Evolutionary conservation across 1,140 invertebrate species (phyloP), one percentile per base, ranked within the genome.

Genomic region (Dolichoris vasculosae): DNA sequence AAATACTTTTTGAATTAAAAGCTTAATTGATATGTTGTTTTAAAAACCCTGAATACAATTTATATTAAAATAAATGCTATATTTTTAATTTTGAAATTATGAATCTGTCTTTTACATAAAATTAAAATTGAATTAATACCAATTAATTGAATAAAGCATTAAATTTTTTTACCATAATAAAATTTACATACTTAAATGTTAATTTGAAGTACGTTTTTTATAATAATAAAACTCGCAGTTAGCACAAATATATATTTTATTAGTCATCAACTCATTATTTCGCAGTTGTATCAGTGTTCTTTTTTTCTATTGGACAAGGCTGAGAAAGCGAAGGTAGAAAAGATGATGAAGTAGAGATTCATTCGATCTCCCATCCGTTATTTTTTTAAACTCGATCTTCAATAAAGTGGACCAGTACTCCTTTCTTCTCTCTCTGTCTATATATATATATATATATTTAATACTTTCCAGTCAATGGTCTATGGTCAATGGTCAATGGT

Each of bases 401-500:
- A 80, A 73, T 80, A 38, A 84, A 73, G 63, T 79, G 76, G 63
- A 80, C 67, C 64, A 76, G 64, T 80, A 73, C 48, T 80, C 77
- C 46, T 32, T 67, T 69, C 9, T 59, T 73, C 7, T 38, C 67
- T 32, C 1, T 35, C n/a, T 11, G 13, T 32, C 55, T 63, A 55
- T 64, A n/a, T n/a, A n/a, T n/a, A n/a, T n/a, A n/a, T n/a, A n/a
- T n/a, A n/a, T 40, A 11, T 48, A 0, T 59, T 40, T 43, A 48
- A 48, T 48, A 75, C 73, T 30, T 75, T 75, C 11, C 23, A 35
- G 32, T 30, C 32, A 26, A 35, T 17, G n/a, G n/a, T n/a, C n/a
- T n/a, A n/a, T n/a, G n/a, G n/a, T n/a, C n/a, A n/a, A n/a, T n/a
- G n/a, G 32, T 30, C 32, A 26, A 35, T 17, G 4, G 13, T 4